Evolutionary conservation across 2,797 vertebrate species (phyloP).

Genomic region (Sphaeramia orbicularis): DNA sequence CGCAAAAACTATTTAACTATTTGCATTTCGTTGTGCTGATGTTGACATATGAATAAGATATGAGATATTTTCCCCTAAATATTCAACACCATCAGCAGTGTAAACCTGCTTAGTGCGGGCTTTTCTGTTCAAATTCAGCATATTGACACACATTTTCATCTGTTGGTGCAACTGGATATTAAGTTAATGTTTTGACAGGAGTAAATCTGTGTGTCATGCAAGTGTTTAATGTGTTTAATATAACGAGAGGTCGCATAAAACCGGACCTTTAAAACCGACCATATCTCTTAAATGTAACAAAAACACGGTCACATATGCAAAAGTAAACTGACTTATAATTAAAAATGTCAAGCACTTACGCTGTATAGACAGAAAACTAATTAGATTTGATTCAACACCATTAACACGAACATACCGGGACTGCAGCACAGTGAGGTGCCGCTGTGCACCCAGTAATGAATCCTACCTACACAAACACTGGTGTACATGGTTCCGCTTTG

Average conservation of each 20-base stretch:
- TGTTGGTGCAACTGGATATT: too few species aligned
- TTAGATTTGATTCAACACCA: too few species aligned
- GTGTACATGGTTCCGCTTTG: constrained; percentile 51
- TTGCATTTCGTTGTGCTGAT: too few species aligned
- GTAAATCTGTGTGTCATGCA: neutral
- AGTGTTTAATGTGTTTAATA: too few species aligned
- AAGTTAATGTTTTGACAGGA: neutral
- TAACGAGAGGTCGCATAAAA: too few species aligned
- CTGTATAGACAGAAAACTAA: neutral
- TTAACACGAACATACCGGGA: too few species aligned
- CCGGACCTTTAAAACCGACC: too few species aligned
- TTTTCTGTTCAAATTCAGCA: neutral
- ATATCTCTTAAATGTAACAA: too few species aligned
- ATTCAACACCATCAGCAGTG: neutral
- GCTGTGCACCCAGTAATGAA: constrained; percentile 23
- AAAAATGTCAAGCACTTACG: constrained; percentile 19
- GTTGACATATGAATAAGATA: too few species aligned
- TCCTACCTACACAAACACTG: constrained; percentile 16
- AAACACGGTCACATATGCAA: too few species aligned
- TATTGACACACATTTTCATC: neutral
- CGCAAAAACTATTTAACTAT: too few species aligned
- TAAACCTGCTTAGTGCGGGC: neutral
- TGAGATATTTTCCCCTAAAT: too few species aligned
- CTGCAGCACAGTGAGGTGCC: neutral
- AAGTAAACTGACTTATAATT: neutral